Evolutionary conservation across 2,888 invertebrate genomes (phyloP).

Genomic region (Antheraea assamensis): DNA sequence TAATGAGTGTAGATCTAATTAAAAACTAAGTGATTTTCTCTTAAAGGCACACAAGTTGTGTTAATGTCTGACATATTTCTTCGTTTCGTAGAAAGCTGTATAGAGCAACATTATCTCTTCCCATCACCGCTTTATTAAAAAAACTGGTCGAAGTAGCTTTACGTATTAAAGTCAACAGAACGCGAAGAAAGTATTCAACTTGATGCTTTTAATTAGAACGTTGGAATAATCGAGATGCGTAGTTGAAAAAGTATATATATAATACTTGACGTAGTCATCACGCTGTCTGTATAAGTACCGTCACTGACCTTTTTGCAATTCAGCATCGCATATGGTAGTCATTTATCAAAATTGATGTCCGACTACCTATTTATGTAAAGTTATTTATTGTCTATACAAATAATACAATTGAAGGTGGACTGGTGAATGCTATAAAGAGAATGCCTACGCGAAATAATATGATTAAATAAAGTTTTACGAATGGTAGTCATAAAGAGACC

Average conservation of each 20-base stretch:
- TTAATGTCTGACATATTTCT: conserved; percentile 11
- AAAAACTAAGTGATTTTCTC: background rate
- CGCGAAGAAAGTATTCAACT: conserved; percentile 23
- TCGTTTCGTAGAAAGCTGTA: conserved; percentile 19
- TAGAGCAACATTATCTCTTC: conserved; percentile 11
- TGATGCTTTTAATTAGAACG: conserved; percentile 38
- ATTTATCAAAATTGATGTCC: conserved; percentile 28
- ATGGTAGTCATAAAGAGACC: conserved; percentile 10
- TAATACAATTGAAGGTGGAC: conserved; percentile 17
- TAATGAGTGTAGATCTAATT: background rate
- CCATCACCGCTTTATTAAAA: conserved; percentile 21
- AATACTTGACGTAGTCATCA: conserved; percentile 53
- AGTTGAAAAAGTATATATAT: background rate
- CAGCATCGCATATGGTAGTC: conserved; percentile 26
- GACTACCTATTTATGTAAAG: conserved; percentile 21
- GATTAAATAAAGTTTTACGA: conserved; percentile 10
- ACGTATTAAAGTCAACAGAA: conserved; percentile 14
- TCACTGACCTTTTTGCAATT: conserved; percentile 40
- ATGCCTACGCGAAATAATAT: conserved; percentile 14
- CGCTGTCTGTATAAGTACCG: conserved; percentile 45
- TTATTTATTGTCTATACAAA: conserved; percentile 17
- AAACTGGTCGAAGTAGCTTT: conserved; percentile 17
- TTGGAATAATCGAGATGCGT: conserved; percentile 18
- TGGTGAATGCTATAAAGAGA: conserved; percentile 14
- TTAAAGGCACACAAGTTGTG: conserved; percentile 3